Conservation (phyloP, 2,888 invertebrate genomes). For the Flexamia atlantica region DNA sequence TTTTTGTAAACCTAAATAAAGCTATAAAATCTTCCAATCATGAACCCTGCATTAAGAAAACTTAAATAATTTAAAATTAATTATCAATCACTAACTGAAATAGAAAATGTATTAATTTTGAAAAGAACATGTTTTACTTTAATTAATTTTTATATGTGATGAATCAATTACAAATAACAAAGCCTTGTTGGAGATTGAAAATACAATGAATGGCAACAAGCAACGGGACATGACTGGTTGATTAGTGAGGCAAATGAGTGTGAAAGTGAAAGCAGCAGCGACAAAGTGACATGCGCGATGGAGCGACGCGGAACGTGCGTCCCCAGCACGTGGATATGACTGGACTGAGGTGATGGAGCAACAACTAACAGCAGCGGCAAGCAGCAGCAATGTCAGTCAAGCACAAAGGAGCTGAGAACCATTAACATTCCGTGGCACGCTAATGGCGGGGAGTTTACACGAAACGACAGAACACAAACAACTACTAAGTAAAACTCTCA, state of each 20-base stretch:
- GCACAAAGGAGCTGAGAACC: not conserved
- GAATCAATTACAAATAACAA: not conserved
- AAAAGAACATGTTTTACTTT: too few species aligned
- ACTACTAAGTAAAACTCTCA: too few species aligned
- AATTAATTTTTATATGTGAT: too few species aligned
- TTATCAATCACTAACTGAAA: too few species aligned
- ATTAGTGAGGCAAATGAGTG: slow-evolving; percentile 34
- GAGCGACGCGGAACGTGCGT: not conserved
- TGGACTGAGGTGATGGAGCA: not conserved
- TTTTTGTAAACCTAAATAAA: too few species aligned
- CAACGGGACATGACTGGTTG: slow-evolving; percentile 15
- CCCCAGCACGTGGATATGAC: not conserved
- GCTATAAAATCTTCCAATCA: too few species aligned
- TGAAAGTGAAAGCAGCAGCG: slow-evolving; percentile 17
- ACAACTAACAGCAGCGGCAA: not conserved
- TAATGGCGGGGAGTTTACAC: not conserved
- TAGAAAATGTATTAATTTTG: too few species aligned
- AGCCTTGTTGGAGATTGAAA: not conserved
- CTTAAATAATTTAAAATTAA: too few species aligned
- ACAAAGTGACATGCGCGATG: slow-evolving; percentile 8
- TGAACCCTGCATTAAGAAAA: too few species aligned
- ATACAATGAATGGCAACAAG: not conserved
- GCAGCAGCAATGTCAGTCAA: not conserved
- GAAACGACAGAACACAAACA: not conserved
- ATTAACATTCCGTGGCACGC: not conserved